Percentiles rank a stretch among this genome's conserved stretches.
These are phyloP conservation scores for Hemibagrus wyckioides DNA, from an alignment of 2,113 vertebrate species.

Conservation along the genomic window DNA sequence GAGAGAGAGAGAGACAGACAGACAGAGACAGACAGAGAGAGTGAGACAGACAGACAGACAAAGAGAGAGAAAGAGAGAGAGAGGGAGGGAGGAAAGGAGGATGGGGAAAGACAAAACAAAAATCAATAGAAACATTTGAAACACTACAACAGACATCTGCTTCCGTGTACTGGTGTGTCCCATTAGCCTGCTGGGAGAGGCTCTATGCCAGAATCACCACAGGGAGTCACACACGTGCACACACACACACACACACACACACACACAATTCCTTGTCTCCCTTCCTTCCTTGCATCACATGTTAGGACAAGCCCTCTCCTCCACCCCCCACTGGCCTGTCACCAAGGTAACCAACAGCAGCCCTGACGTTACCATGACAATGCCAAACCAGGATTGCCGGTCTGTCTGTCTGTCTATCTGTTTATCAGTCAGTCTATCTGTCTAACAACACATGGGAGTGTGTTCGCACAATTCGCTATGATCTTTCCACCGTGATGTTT, in stretches of 20 bases:
- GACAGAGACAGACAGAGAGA: background rate
- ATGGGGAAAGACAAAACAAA: background rate
- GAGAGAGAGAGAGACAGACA: background rate
- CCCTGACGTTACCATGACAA: conserved; percentile 51
- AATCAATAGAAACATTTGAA: conserved; percentile 42
- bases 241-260: conserved; percentile 6
- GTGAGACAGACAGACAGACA: too few species aligned
- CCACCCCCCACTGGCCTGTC: conserved; percentile 41
- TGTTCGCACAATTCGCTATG: conserved; percentile 18
- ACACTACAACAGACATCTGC: conserved; percentile 48
- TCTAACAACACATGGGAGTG: conserved; percentile 1
- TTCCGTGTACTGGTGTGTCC: conserved; percentile 24
- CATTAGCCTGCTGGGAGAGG: conserved; percentile 40
- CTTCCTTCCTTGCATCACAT: conserved; percentile 19
- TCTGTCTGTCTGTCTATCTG: conserved; percentile 23
- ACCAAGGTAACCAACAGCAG: conserved; percentile 56
- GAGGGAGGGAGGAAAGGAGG: background rate
- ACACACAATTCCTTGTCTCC: background rate
- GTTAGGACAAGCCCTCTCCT: conserved; percentile 32
- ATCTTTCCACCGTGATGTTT: conserved; percentile 17
- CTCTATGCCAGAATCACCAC: conserved; percentile 34
- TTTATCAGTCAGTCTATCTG: background rate
- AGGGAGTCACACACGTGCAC: background rate
- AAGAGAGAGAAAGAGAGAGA: background rate
- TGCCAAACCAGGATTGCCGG: background rate